phyloP scores from a whole-genome alignment of 2,797 vertebrate species.

The Sarcophilus harrisii region DNA sequence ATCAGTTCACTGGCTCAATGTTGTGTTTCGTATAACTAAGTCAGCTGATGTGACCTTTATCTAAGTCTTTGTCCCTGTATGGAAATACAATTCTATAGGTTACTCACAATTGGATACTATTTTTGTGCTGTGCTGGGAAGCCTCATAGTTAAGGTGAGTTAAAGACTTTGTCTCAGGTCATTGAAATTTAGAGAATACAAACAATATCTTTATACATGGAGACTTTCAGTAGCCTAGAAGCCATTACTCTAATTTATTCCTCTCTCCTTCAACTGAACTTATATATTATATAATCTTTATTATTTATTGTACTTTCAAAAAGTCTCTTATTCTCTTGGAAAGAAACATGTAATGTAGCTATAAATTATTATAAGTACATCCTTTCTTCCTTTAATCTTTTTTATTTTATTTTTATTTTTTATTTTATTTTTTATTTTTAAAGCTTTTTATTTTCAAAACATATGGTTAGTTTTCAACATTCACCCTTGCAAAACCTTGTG shows the following conservation, averaged over 20 bases:
- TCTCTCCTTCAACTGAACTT: background rate
- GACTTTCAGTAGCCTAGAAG: background rate
- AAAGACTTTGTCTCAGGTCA: background rate
- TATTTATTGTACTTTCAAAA: background rate
- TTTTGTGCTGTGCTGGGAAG: background rate
- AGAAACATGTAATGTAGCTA: background rate
- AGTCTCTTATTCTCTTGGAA: background rate
- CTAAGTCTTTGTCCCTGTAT: too few relatives aligned
- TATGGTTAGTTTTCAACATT: too few relatives aligned
- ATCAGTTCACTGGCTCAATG: too few relatives aligned
- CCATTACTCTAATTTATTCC: background rate
- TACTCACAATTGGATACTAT: background rate
- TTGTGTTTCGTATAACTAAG: too few relatives aligned
- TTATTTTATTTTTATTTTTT: too few relatives aligned
- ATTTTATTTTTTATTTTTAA: too few relatives aligned
- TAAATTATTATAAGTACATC: background rate
- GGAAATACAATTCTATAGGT: too few relatives aligned
- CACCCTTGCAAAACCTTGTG: too few relatives aligned
- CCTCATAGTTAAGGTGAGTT: background rate
- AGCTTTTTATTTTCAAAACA: too few relatives aligned
- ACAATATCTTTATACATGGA: background rate
- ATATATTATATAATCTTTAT: background rate
- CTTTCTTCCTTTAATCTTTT: background rate
- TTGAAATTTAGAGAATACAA: background rate
- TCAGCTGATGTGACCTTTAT: too few relatives aligned